Evolutionary conservation across 1,140 invertebrate species (phyloP).

Genomic region (Trypoxylus dichotomus): DNA sequence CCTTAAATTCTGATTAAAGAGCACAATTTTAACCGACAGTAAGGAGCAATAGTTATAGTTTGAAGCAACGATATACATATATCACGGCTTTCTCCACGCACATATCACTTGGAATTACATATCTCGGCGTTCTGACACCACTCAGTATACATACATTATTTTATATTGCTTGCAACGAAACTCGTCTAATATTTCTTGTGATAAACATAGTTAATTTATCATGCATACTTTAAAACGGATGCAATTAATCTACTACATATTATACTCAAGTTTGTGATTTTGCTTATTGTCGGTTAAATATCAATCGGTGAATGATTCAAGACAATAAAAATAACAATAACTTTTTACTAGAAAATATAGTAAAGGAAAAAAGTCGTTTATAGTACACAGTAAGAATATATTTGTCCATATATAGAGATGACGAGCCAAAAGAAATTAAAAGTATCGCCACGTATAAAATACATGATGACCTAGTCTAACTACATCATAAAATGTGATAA

Average conservation of each 20-base stretch:
- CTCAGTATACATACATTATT: too few relatives aligned
- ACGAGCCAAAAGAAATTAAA: neutral
- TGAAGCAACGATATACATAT: neutral
- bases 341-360: neutral
- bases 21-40: conserved; percentile 22
- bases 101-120: neutral
- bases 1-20: conserved; percentile 29
- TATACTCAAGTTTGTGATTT: neutral
- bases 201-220: neutral
- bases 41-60: neutral
- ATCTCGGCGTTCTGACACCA: neutral
- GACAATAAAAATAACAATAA: conserved; percentile 4
- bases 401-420: neutral
- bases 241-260: neutral
- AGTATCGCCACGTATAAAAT: neutral
- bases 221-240: neutral
- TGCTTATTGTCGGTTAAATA: neutral
- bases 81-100: neutral
- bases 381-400: neutral
- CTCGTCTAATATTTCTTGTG: neutral
- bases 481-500: conserved; percentile 21
- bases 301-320: neutral
- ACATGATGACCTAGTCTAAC: neutral
- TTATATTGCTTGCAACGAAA: too few relatives aligned
- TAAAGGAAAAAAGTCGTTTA: neutral